Base-by-base conservation (phyloP, 2,888 invertebrate species). In the Tupiocoris notatus region DNA sequence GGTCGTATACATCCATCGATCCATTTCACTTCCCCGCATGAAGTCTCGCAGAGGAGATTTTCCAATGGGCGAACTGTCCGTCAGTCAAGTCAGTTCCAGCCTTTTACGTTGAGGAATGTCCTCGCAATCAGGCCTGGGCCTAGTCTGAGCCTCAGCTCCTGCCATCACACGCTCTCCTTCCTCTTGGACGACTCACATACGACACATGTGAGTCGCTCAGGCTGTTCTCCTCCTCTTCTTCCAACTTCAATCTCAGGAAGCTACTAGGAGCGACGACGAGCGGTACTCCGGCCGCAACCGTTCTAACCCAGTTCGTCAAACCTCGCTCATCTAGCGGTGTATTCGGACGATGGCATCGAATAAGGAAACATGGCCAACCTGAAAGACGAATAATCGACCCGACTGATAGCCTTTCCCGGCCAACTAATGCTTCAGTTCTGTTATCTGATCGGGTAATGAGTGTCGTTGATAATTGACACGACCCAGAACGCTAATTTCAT, bases 271-370 rank as follows among this genome's bases (percentile, higher is more conserved):
- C 39, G 20, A 59, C 39, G 57, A 73, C 39, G 22, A 73, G 62
- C 73, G 73, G 73, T 73, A 73, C 73, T 23, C 62, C 17, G 73
- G 63, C 73, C 73, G 54, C 73, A 73, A 73, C 73, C 73, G 73
- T 73, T 73, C 73, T 73, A 73, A 73, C 73, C 73, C 58, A 73
- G 73, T 65, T 65, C 65, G 62, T 73, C 73, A 39, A 20, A 20
- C 62, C 39, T 39, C 39, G 39, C 39, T 39, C 70, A 70, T 70
- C 73, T 73, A 73, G 73, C 73, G 73, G 73, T 70, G 62, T 73
- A 18, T 20, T 59, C 59, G 59, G 59, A 39, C 39, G 39, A 39
- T 39, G 39, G 39, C 39, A 39, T 39, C 39, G 6, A 39, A 39
- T 39, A 39, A 39, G 39, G 39, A 39, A 39, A 39, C 39, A 39